Percentiles rank a stretch among this genome's conserved stretches.
phyloP scores from a whole-genome alignment of 2,113 vertebrate species.

The Picathartes gymnocephalus region DNA sequence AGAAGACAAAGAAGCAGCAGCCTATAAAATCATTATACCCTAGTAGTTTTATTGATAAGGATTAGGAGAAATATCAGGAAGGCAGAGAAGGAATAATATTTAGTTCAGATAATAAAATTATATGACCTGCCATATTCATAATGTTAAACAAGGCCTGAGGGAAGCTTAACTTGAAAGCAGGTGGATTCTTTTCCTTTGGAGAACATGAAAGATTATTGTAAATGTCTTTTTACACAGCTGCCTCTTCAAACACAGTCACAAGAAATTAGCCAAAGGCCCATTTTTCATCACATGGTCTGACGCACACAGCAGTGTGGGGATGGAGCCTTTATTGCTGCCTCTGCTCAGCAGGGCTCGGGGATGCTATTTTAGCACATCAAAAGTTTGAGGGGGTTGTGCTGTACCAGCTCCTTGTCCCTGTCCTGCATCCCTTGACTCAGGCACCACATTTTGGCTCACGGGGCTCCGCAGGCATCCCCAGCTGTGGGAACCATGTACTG shows the following conservation, averaged over 20 bases:
- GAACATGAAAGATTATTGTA: slow-evolving; percentile 47
- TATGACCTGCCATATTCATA: slow-evolving; percentile 58
- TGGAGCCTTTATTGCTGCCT: background rate
- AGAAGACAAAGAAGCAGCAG: background rate
- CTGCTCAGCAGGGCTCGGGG: rapidly evolving
- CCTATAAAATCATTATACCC: slow-evolving; percentile 28
- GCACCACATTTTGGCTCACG: background rate
- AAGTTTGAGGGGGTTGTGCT: no score
- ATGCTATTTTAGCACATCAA: rapidly evolving
- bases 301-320: background rate
- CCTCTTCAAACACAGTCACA: slow-evolving; percentile 16
- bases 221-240: background rate
- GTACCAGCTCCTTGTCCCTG: background rate
- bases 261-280: background rate
- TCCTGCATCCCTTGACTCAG: background rate
- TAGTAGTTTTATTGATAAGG: slow-evolving; percentile 37
- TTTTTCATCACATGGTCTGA: background rate
- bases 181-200: slow-evolving; percentile 40
- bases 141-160: slow-evolving; percentile 55
- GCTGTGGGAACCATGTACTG: rapidly evolving
- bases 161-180: slow-evolving; percentile 49
- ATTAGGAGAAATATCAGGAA: slow-evolving; percentile 52
- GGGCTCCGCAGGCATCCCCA: background rate
- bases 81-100: slow-evolving; percentile 54
- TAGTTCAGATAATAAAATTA: slow-evolving; percentile 53